Conservation (phyloP, 2,797 vertebrate genomes). For the Parotocinclus haroldoi region DNA sequence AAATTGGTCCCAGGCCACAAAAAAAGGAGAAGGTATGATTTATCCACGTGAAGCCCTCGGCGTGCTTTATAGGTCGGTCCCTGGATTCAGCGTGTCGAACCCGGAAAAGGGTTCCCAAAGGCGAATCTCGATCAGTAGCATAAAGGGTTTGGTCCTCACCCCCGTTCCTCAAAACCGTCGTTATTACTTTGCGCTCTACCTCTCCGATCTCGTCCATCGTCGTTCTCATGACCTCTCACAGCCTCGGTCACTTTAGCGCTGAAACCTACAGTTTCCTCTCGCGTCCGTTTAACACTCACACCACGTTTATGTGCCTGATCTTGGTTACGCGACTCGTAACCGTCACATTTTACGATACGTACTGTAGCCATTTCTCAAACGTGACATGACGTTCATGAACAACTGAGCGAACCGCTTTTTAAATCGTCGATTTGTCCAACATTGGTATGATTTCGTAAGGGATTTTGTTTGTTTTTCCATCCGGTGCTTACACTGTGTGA, state of each 20-base stretch:
- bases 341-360: constrained; percentile 21
- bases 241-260: constrained; percentile 5
- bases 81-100: too few relatives aligned
- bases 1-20: too few relatives aligned
- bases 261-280: constrained; percentile 8
- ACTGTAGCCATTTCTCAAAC: constrained; percentile 35
- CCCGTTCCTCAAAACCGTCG: too few relatives aligned
- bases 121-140: constrained; percentile 1
- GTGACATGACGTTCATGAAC: constrained; percentile 26
- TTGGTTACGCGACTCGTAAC: constrained; percentile 29
- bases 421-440: constrained; percentile 1
- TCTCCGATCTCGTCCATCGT: constrained; percentile 25
- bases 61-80: too few relatives aligned
- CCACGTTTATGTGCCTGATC: constrained; percentile 42
- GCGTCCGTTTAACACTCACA: constrained; percentile 8
- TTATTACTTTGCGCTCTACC: constrained; percentile 24
- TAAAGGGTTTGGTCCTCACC: not conserved
- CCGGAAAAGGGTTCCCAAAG: not conserved
- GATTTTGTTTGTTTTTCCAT: constrained; percentile 4
- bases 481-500: constrained; percentile 3
- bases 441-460: constrained; percentile 1
- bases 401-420: constrained; percentile 10
- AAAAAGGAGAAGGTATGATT: too few relatives aligned
- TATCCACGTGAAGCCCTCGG: too few relatives aligned
- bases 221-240: constrained; percentile 12